phyloP scores from a whole-genome alignment of 2,888 invertebrate genomes.

The Nemurella pictetii region DNA sequence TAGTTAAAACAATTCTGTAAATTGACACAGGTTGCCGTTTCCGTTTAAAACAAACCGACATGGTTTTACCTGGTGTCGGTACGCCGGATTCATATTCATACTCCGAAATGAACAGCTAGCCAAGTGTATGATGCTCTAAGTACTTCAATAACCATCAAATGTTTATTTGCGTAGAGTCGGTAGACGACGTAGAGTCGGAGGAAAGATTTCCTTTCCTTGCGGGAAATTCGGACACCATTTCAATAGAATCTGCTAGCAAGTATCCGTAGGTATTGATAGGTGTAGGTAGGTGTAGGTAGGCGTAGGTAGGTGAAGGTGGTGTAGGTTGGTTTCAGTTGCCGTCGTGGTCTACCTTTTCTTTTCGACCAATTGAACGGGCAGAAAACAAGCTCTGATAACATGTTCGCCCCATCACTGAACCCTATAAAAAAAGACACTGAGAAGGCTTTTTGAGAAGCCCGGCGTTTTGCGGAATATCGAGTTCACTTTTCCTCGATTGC shows the following conservation, averaged over 20 bases:
- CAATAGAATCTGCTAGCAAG: neutral
- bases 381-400: neutral
- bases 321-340: neutral
- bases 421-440: neutral
- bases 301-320: neutral
- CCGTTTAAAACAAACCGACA: neutral
- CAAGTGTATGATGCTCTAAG: neutral
- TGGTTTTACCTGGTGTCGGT: neutral
- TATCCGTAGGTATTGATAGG: neutral
- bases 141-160: neutral
- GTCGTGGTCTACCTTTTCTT: neutral
- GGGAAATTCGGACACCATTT: neutral
- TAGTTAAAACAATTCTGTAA: neutral
- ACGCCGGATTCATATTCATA: too few relatives aligned
- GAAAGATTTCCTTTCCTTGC: neutral
- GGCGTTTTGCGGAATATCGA: neutral
- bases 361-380: neutral
- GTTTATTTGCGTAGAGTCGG: neutral
- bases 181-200: too few relatives aligned
- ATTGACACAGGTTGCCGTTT: neutral
- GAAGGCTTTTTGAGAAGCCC: neutral
- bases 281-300: neutral
- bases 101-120: neutral
- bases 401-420: neutral
- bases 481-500: neutral